Base-by-base conservation (phyloP, 2,113 vertebrate species). In the Platycercus adscitus region DNA sequence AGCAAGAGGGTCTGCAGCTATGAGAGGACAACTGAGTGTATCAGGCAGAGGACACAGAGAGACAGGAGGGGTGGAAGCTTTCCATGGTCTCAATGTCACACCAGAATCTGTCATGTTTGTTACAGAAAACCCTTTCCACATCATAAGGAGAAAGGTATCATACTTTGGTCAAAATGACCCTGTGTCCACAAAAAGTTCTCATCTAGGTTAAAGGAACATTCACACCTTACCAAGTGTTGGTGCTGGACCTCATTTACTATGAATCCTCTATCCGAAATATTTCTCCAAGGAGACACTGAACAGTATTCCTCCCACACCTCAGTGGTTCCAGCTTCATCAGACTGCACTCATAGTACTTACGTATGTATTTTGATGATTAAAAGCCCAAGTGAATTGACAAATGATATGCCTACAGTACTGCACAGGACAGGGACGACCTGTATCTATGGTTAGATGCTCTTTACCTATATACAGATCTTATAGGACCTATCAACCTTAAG, bases 1-100 rank as follows among this genome's bases (percentile, higher is more conserved):
- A 89, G 47, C 31, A 68, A 46, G 6, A 6, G 37, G 6, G 7
- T 28, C 47, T 81, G 49, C 23, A 71, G 16, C 56, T 11, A 0
- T 4, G 13, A 70, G 14, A 73, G 20, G 49, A 79, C 0, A 0
- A 82, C 3, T 10, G n/a, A 82, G 14, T 4, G 1, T 24, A 50
- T 15, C 35, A 28, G 43, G 43, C 14, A 39, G 13, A 83, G 14
- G n/a, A 60, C 33, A 87, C n/a, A 52, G 20, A 10, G 18, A 61
- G 24, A 37, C 43, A 86, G 61, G 3, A 73, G 26, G 15, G 19
- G 16, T 10, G 15, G 31, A 86, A 83, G 61, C 64, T 33, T 56
- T 7, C 53, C 8, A 6, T 21, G 7, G 9, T 55, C 55, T 79
- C 19, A 25, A 5, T 24, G 49, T 46, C 24, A 55, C 16, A 9